Evolutionary conservation across 2,113 vertebrate genomes (phyloP).

Genomic region (Emydura subglobosa): DNA sequence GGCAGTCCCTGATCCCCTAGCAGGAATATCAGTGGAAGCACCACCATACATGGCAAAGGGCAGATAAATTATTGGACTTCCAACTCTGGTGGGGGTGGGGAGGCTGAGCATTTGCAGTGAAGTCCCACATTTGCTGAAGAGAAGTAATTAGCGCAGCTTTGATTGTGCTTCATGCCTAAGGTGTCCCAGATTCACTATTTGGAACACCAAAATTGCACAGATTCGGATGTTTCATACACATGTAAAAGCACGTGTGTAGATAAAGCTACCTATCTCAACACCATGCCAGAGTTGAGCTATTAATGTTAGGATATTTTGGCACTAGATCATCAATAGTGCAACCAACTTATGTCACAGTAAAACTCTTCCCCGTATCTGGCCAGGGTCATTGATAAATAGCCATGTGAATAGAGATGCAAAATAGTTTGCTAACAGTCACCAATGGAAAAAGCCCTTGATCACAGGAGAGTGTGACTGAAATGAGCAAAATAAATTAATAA

Average conservation of each 20-base stretch:
- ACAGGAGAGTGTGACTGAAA: background rate
- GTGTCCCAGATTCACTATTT: background rate
- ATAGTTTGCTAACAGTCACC: background rate
- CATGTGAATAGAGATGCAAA: background rate
- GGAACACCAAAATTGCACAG: background rate
- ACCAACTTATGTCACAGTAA: background rate
- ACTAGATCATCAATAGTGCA: background rate
- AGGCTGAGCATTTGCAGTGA: background rate
- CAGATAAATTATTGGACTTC: background rate
- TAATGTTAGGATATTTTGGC: background rate
- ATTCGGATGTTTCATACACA: background rate
- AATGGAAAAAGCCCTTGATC: background rate
- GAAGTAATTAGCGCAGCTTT: background rate
- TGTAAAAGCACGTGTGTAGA: background rate
- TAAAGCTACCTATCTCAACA: background rate
- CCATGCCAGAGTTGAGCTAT: background rate
- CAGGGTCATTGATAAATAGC: background rate
- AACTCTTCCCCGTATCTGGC: rapidly evolving
- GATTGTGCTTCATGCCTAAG: background rate
- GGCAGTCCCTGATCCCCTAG: background rate
- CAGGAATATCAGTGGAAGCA: background rate
- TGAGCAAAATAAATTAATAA: background rate
- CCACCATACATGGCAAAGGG: background rate
- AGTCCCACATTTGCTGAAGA: background rate
- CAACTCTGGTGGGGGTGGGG: background rate